Base-by-base conservation (phyloP, 2,113 vertebrate genomes). In the Poecile atricapillus region DNA sequence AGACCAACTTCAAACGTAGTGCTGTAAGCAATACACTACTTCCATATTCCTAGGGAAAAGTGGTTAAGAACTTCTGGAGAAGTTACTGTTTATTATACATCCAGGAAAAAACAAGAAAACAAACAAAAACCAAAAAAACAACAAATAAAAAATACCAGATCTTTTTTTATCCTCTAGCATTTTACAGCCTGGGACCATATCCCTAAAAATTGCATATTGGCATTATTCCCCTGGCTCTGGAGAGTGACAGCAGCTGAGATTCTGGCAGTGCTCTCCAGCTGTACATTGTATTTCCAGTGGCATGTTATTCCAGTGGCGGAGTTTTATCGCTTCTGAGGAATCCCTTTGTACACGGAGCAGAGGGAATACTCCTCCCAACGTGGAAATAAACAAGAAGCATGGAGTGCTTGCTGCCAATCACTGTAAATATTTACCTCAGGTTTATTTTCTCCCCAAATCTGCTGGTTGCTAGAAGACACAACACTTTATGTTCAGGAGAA, bases 271-370 rank as follows among this genome's bases (percentile, higher is more conserved):
- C 78, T 95, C 91, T 56, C 75, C 87, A 67, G 28, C 50, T 76
- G 84, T 87, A 71, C 81, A 62, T 95, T 85, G 65, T 58, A 62
- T 83, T 94, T 82, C 37, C 77, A 89, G 70, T 17, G 60, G 24
- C 41, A 43, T 11, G 2, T 87, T 68, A 75, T 46, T 44, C 39
- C 83, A 87, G 41, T 3, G 70, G 53, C 15, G 14, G 55, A 31
- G n/a, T 80, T 93, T 69, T 74, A 87, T 93, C 84, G 1, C 88
- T 71, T 53, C 87, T 52, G 91, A 84, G 60, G 91, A 96, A 95
- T 95, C 89, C 87, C 60, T 95, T 95, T 93, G 95, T 94, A 59
- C 89, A 55, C 11, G 10, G 70, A 84, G 70, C n/a, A 93, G 43
- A 74, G 1, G 30, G 75, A 94, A 83, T 70, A 33, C 75, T 90